Percentiles rank a stretch among this genome's conserved stretches.
These are phyloP conservation scores for Polydrusus pterygomalis DNA, from an alignment of 2,888 invertebrate species.

Conservation along the genomic window DNA sequence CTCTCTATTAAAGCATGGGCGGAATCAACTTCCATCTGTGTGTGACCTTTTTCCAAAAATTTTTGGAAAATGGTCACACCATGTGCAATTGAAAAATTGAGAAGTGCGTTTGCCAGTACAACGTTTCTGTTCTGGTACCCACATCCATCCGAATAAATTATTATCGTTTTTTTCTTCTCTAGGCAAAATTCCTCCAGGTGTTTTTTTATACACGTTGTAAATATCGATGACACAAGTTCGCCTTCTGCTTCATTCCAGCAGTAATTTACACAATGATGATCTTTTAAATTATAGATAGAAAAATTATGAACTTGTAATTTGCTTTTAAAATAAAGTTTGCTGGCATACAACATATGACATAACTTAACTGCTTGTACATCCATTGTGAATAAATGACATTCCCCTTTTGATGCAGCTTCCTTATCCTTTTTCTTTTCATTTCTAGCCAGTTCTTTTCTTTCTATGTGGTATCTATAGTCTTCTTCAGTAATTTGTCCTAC, in stretches of 20 bases:
- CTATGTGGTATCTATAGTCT: background rate
- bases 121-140: slow-evolving; percentile 34
- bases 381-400: background rate
- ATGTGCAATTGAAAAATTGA: slow-evolving; percentile 7
- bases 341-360: background rate
- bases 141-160: slow-evolving; percentile 42
- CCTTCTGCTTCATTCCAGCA: background rate
- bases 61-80: slow-evolving; percentile 25
- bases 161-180: slow-evolving; percentile 1
- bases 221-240: slow-evolving; percentile 1
- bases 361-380: background rate
- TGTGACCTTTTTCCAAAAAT: slow-evolving; percentile 34
- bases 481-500: background rate
- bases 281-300: background rate
- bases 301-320: background rate
- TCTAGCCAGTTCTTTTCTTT: background rate
- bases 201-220: background rate
- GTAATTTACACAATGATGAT: background rate
- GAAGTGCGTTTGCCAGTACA: slow-evolving; percentile 26
- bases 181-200: background rate
- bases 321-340: slow-evolving; percentile 1
- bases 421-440: background rate
- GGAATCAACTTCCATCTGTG: background rate
- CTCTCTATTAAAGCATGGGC: background rate
- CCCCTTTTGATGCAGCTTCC: background rate